Base-by-base conservation (phyloP, 37 sponge, comb jelly and placozoan species). In the Hexactinellida sp. region DNA sequence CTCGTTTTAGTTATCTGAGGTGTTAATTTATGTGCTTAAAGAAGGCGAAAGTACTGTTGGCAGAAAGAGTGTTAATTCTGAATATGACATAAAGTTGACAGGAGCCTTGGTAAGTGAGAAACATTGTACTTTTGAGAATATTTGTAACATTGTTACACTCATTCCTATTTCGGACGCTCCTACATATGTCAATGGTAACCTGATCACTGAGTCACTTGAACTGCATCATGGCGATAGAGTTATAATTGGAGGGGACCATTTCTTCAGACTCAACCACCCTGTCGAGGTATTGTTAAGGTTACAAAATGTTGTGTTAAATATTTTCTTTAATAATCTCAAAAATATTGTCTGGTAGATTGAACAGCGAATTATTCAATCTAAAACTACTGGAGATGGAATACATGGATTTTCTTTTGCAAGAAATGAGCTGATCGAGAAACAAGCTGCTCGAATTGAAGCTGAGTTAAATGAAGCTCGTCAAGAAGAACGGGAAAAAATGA, bases 181-280 rank as follows among this genome's bases (percentile, higher is more conserved):
- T 54, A 94, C 95, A 0, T 94, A 54, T 39, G 84, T 94, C 37
- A 94, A 94, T 82, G 95, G 95, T 0, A 82, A 84, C 37, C 88
- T 91, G 13, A 83, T 94, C 82, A 52, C 88, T 0, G 37, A 24
- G 0, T 23, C 85, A 0, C 63, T 54, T 36, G 54, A 55, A 0
- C 86, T 94, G 37, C 95, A 92, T 37, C 95, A 94, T 89, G 94
- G 95, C 86, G 95, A 94, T 38, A 83, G 95, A 25, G 85, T 94
- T 38, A 88, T 94, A 30, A 38, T 94, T 85, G 95, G 92, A 10
- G 95, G 95, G 0, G 91, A 92, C 36, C 89, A 94, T 55, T 94
- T 83, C 86, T 94, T 94, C 85, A 86, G 92, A 0, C 90, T 94
- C 89, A 94, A 94, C 89, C 89, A 90, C 41, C 92, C 94, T 24